Percentiles rank a stretch among this genome's conserved stretches.
Conservation (phyloP, 2,113 vertebrate genomes). For the Percopsis transmontana region DNA sequence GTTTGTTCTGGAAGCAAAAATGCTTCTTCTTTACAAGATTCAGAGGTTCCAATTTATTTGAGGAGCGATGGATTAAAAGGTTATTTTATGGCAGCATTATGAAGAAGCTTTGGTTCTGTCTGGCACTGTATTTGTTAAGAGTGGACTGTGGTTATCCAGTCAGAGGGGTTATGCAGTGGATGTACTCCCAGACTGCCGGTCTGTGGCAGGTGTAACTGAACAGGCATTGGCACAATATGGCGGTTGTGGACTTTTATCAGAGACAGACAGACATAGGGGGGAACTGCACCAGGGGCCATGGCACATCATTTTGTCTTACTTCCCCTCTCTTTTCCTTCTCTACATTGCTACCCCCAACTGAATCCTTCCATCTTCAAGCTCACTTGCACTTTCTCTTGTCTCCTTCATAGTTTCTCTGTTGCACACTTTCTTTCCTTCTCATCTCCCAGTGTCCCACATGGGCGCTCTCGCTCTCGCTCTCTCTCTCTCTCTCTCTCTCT, state of each 20-base stretch:
- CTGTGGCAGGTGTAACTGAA: conserved; percentile 43
- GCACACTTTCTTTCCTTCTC: not conserved
- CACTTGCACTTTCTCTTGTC: conserved; percentile 21
- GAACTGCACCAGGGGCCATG: conserved; percentile 25
- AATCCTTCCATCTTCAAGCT: not conserved
- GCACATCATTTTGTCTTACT: conserved; percentile 21
- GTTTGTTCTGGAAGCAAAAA: too few relatives aligned
- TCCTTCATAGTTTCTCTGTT: not conserved
- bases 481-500: conserved; percentile 1
- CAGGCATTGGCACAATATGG: conserved; percentile 55
- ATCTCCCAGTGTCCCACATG: not conserved
- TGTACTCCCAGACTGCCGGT: conserved; percentile 20
- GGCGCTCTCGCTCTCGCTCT: conserved; percentile 10
- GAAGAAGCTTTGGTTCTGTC: too few relatives aligned
- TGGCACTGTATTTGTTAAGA: not conserved
- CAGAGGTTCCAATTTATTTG: too few relatives aligned
- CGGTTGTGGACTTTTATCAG: conserved; percentile 54
- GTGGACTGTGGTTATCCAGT: conserved; percentile 5
- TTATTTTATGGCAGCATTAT: too few relatives aligned
- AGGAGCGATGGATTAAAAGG: too few relatives aligned
- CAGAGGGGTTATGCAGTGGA: conserved; percentile 19
- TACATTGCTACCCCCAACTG: not conserved
- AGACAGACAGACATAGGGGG: conserved; percentile 43
- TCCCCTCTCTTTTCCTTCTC: conserved; percentile 6
- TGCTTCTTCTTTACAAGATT: too few relatives aligned